phyloP scores from a whole-genome alignment of 2,797 vertebrate genomes.

The Gallinago solitaria region DNA sequence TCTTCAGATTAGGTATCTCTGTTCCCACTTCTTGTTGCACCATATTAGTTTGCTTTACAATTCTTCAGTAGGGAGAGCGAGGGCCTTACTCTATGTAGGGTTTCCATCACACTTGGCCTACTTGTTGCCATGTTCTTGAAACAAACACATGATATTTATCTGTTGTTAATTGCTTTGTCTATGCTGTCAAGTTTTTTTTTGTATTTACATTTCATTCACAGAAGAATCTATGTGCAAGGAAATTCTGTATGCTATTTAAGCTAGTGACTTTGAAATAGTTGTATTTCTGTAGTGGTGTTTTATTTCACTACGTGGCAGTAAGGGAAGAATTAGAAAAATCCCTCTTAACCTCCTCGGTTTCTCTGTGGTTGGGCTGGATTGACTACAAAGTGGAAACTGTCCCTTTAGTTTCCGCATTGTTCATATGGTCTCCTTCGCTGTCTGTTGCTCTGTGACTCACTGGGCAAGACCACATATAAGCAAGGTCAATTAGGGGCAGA shows the following conservation, averaged over 20 bases:
- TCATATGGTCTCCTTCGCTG: neutral
- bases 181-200: neutral
- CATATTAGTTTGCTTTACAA: neutral
- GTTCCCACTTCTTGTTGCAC: neutral
- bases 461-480: neutral
- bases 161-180: neutral
- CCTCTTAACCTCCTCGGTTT: neutral
- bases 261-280: neutral
- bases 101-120: neutral
- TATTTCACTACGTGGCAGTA: neutral
- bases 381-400: neutral
- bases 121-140: neutral
- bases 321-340: neutral
- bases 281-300: neutral
- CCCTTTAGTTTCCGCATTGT: neutral
- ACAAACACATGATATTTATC: neutral
- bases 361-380: neutral
- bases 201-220: neutral
- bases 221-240: neutral
- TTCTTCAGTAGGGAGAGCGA: neutral
- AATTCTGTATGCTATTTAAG: neutral
- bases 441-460: neutral
- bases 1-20: slow-evolving; percentile 33
- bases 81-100: rapidly evolving
- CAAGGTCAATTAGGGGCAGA: neutral